A percentile compares a stretch with the other conserved stretches of the same genome.
These are phyloP conservation scores for Nipponia nippon DNA, from an alignment of 2,113 vertebrate genomes.

Conservation along the genomic window DNA sequence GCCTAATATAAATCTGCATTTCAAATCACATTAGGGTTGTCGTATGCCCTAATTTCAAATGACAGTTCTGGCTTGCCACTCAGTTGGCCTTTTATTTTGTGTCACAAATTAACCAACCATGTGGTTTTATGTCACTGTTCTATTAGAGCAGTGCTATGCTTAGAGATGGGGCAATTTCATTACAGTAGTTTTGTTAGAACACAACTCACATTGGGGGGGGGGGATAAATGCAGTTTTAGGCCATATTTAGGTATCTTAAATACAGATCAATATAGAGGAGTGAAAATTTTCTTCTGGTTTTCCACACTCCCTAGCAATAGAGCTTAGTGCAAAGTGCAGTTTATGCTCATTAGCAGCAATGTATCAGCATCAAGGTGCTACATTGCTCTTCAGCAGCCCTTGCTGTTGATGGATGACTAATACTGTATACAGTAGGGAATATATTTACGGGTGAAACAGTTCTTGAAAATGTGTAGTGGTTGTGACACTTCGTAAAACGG, in stretches of 20 bases:
- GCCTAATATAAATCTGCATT: slow-evolving; percentile 43
- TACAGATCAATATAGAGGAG: not conserved
- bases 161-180: not conserved
- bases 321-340: not conserved
- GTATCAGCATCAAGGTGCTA: not conserved
- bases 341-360: not conserved
- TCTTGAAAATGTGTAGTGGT: not conserved
- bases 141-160: not conserved
- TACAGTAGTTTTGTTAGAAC: not conserved
- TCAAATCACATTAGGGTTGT: slow-evolving; percentile 28
- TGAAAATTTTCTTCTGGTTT: not conserved
- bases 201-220: no score
- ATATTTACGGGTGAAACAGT: not conserved
- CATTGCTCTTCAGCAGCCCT: not conserved
- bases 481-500: not conserved
- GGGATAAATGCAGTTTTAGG: not conserved
- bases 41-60: slow-evolving; percentile 9
- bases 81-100: slow-evolving; percentile 54
- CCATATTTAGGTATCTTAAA: not conserved
- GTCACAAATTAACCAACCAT: slow-evolving; percentile 12
- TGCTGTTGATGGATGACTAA: not conserved
- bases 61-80: slow-evolving; percentile 46
- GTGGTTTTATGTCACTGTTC: slow-evolving; percentile 1
- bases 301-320: not conserved
- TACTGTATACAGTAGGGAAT: not conserved